Percentiles rank a stretch among this genome's conserved stretches.
Conservation (phyloP, 2,113 vertebrate genomes). For the Pollachius pollachius region DNA sequence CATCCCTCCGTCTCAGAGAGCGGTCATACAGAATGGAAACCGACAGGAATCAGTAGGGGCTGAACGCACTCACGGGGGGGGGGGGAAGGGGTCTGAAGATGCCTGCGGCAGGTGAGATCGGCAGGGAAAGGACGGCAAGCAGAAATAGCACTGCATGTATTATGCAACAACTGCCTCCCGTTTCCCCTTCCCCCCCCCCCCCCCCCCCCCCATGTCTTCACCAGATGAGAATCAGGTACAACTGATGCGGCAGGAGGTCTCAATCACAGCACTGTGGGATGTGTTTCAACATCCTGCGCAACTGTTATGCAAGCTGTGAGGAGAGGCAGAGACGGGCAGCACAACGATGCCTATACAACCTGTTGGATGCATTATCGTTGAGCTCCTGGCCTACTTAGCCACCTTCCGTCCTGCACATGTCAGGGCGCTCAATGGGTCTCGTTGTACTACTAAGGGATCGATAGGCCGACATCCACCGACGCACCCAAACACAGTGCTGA, state of each 20-base stretch:
- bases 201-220: slow-evolving; percentile 10
- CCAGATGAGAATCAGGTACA: slow-evolving; percentile 50
- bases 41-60: not conserved
- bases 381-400: not conserved
- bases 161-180: slow-evolving; percentile 42
- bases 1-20: not conserved
- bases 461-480: too few relatives aligned
- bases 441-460: too few relatives aligned
- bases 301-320: slow-evolving; percentile 30
- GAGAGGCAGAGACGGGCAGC: slow-evolving; percentile 8
- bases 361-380: not conserved
- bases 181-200: too few relatives aligned
- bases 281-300: slow-evolving; percentile 31
- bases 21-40: slow-evolving; percentile 6
- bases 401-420: too few relatives aligned
- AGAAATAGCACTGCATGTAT: slow-evolving; percentile 65
- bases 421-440: too few relatives aligned
- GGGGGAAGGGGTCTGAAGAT: slow-evolving; percentile 19
- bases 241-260: slow-evolving; percentile 22
- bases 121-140: slow-evolving; percentile 26
- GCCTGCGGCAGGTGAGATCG: slow-evolving; percentile 28
- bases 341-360: not conserved
- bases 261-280: slow-evolving; percentile 9
- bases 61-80: slow-evolving; percentile 20
- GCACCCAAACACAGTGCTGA: too few relatives aligned